Evolutionary conservation across 2,113 vertebrate genomes (phyloP).

Genomic region (Coracopsis vasa): DNA sequence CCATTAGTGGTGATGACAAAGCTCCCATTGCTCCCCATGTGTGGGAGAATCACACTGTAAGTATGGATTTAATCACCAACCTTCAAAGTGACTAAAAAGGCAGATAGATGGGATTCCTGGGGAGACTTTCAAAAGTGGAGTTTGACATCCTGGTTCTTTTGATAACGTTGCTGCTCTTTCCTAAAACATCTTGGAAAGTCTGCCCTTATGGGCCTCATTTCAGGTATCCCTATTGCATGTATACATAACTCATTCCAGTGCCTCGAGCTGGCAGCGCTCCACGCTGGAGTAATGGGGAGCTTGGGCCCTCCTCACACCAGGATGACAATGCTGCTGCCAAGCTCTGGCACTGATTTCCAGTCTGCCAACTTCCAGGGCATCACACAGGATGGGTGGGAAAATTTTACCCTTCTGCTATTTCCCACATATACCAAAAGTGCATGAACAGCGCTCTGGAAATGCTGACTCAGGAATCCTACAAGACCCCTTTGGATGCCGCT

Average conservation of each 20-base stretch:
- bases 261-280: not conserved
- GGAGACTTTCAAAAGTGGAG: constrained; percentile 63
- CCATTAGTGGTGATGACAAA: constrained; percentile 69
- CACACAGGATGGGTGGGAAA: rapidly evolving
- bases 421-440: rapidly evolving
- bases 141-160: constrained; percentile 51
- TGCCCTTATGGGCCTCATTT: constrained; percentile 44
- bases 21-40: constrained; percentile 61
- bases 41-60: constrained; percentile 60
- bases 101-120: constrained; percentile 64
- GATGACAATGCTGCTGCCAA: rapidly evolving
- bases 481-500: not conserved
- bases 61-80: constrained; percentile 68
- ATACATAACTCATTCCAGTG: not conserved
- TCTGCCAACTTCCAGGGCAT: not conserved
- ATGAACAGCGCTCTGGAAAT: not conserved
- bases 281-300: not conserved
- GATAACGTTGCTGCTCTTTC: constrained; percentile 24
- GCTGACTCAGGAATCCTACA: not conserved
- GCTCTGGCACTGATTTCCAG: not conserved
- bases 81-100: constrained; percentile 64
- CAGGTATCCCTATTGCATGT: not conserved
- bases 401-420: not conserved
- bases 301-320: not conserved
- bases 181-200: not conserved